These are phyloP conservation scores for Nixonia krombeini DNA, from an alignment of 1,140 invertebrate genomes.

Conservation along the genomic window DNA sequence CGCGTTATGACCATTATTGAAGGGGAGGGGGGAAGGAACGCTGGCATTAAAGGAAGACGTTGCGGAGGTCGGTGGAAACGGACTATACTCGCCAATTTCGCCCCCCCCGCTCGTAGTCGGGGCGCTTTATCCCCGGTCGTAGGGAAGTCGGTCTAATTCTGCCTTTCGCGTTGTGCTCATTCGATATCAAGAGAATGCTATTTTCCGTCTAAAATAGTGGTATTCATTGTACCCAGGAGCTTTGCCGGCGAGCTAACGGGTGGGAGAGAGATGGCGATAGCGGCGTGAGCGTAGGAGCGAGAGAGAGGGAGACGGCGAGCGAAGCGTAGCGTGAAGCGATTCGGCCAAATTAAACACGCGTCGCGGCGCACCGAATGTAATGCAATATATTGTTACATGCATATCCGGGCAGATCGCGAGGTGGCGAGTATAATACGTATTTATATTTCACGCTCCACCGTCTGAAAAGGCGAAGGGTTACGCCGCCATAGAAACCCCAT, in stretches of 20 bases:
- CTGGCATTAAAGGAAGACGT: conserved; percentile 28
- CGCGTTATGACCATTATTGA: background rate
- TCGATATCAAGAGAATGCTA: conserved; percentile 42
- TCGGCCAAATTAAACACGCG: conserved; percentile 56
- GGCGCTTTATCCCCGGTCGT: conserved; percentile 22
- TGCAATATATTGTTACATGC: conserved; percentile 44
- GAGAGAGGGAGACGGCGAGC: conserved; percentile 23
- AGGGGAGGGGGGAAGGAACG: conserved; percentile 12
- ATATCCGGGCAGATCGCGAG: conserved; percentile 30
- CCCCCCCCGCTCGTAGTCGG: conserved; percentile 15
- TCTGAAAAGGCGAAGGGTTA: conserved; percentile 19
- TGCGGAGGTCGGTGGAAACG: conserved; percentile 14
- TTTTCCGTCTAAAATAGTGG: conserved; percentile 43
- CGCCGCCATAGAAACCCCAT: conserved; percentile 27
- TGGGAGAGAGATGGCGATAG: conserved; percentile 23
- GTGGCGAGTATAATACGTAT: conserved; percentile 41
- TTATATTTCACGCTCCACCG: conserved; percentile 36
- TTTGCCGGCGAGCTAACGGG: conserved; percentile 26
- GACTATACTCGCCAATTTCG: conserved; percentile 35
- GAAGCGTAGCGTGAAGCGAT: conserved; percentile 50
- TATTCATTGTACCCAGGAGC: conserved; percentile 49
- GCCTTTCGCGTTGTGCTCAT: conserved; percentile 35
- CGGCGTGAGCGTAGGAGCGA: conserved; percentile 30
- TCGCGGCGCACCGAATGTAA: conserved; percentile 40
- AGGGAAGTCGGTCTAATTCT: conserved; percentile 42